Conservation (phyloP, 92 coral and sea anemone species). For the Porites lobata region DNA sequence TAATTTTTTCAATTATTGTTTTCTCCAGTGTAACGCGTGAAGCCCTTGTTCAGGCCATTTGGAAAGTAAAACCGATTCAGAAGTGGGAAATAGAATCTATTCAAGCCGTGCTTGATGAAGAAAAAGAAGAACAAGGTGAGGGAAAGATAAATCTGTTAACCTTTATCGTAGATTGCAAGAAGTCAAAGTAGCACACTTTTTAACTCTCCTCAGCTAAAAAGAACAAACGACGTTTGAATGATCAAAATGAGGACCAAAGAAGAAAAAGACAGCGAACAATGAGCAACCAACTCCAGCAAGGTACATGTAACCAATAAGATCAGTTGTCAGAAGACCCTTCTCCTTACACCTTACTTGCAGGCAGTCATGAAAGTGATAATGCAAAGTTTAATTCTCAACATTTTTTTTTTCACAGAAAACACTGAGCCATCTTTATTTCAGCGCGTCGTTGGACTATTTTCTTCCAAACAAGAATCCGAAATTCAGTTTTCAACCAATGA, state of each 20-base stretch:
- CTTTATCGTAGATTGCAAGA: too few relatives aligned
- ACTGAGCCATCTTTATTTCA: constrained; percentile 61
- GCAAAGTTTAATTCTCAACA: too few relatives aligned
- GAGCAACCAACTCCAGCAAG: constrained; percentile 5
- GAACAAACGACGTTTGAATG: constrained; percentile 19
- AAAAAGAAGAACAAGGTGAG: constrained; percentile 60
- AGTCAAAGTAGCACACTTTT: neutral
- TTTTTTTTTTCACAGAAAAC: constrained; percentile 10
- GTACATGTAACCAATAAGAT: neutral
- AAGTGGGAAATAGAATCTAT: constrained; percentile 93
- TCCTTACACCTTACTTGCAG: too few relatives aligned
- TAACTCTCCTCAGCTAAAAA: constrained; percentile 6
- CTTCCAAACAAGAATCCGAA: constrained; percentile 7
- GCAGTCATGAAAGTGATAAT: neutral
- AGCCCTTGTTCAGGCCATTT: constrained; percentile 71
- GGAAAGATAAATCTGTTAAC: too few relatives aligned
- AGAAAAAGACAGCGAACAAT: constrained; percentile 27
- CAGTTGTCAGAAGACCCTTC: too few relatives aligned
- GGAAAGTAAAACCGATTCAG: constrained; percentile 66
- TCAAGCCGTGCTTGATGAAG: constrained; percentile 89
- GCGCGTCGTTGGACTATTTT: constrained; percentile 68
- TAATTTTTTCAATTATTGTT: neutral
- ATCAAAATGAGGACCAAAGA: neutral
- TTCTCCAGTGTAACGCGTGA: constrained; percentile 69
- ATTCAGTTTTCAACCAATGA: constrained; percentile 42